Evolutionary conservation across 2,888 invertebrate species (phyloP).

Genomic region (Sphaerophoria rueppellii): DNA sequence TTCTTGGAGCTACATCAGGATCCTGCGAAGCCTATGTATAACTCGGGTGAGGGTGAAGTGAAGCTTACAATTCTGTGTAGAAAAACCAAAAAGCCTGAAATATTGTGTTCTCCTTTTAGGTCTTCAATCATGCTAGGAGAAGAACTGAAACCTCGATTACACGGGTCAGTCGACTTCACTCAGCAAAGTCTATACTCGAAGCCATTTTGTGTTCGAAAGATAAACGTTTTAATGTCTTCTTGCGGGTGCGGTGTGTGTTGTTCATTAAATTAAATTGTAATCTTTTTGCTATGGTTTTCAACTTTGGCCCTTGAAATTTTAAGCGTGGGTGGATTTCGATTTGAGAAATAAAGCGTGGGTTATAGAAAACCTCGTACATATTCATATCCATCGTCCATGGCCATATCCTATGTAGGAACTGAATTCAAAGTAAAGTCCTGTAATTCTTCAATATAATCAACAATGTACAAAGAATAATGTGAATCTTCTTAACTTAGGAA

Average conservation of each 20-base stretch:
- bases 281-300: slow-evolving; percentile 28
- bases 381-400: too few relatives aligned
- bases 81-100: slow-evolving; percentile 37
- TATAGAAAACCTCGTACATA: too few relatives aligned
- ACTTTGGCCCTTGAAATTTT: slow-evolving; percentile 53
- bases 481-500: too few relatives aligned
- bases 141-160: slow-evolving; percentile 37
- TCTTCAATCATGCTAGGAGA: slow-evolving; percentile 9
- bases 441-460: too few relatives aligned
- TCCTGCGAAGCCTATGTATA: slow-evolving; percentile 4
- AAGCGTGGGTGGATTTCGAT: background rate
- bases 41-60: background rate
- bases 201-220: slow-evolving; percentile 63
- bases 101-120: slow-evolving; percentile 38
- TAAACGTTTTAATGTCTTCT: slow-evolving; percentile 61
- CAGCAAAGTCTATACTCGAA: background rate
- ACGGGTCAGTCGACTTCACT: slow-evolving; percentile 34
- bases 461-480: too few relatives aligned
- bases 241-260: slow-evolving; percentile 59
- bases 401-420: too few relatives aligned
- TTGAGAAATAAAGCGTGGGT: background rate
- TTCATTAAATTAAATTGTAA: slow-evolving; percentile 68
- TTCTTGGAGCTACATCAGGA: background rate
- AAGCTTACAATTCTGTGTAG: slow-evolving; percentile 28
- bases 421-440: too few relatives aligned